phyloP scores from a whole-genome alignment of 64 coral and sea anemone genomes.

The Pocillopora damicornis region DNA sequence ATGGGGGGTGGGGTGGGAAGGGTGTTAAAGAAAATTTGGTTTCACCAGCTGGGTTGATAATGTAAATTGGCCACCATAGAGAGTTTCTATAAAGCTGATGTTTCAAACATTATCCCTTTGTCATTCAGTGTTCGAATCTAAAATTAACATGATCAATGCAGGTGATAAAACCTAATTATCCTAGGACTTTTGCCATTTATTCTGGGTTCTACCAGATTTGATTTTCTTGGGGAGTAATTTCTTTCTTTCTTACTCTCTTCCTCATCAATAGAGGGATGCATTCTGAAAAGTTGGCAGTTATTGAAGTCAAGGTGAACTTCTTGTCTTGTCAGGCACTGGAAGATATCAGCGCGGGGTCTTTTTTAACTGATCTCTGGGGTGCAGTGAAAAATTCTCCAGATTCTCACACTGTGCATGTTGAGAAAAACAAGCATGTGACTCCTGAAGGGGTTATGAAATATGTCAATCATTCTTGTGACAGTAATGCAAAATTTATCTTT shows the following conservation, averaged over 20 bases:
- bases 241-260: background rate
- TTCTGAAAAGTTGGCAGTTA: slow-evolving; percentile 12
- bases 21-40: no score
- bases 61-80: no score
- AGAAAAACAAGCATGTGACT: slow-evolving; percentile 12
- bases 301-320: background rate
- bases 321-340: slow-evolving; percentile 27
- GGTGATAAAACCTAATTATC: background rate
- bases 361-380: slow-evolving; percentile 36
- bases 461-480: slow-evolving; percentile 20
- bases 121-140: no score
- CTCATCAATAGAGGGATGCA: background rate
- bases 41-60: no score
- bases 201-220: no score
- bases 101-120: no score
- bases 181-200: no score
- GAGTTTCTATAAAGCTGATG: no score
- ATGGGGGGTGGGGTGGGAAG: background rate
- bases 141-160: no score
- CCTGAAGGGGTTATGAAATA: background rate
- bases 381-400: slow-evolving; percentile 3
- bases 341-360: slow-evolving; percentile 20
- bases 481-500: slow-evolving; percentile 28
- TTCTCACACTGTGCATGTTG: slow-evolving; percentile 10
- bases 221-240: no score